Base-by-base conservation (phyloP, 1,140 invertebrate genomes). In the Pachyrhynchus sulphureomaculatus region DNA sequence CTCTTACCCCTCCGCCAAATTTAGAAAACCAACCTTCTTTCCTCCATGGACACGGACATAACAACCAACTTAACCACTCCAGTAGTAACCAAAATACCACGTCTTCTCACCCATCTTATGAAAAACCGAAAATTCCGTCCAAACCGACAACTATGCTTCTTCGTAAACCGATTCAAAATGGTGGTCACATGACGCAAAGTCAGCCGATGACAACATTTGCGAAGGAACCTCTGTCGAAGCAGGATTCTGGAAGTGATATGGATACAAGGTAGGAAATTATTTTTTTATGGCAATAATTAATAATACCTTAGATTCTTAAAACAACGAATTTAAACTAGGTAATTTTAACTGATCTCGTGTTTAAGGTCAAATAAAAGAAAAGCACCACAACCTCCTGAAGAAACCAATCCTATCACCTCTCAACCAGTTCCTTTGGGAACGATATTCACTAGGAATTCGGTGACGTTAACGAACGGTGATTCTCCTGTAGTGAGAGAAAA, bases 401-500 rank as follows among this genome's bases (percentile, higher is more conserved):
- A 85, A 34, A 65, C 69, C 8, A 71, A n/a, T 12, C 20, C 37
- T 13, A 26, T 39, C n/a, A 33, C 82, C 10, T 82, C 82, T 17
- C 20, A 53, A 17, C 41, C 24, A 20, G n/a, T n/a, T n/a, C n/a
- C n/a, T n/a, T n/a, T n/a, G n/a, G 15, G 12, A 12, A n/a, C 54
- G 23, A 18, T 59, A 26, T 67, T 55, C 34, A 39, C 56, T 9
- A 58, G 65, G 26, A 62, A 62, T 13, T 60, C 60, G 5, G 17
- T 12, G 3, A 24, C 20, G n/a, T 15, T 56, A 23, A 67, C 80
- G 13, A 86, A 84, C 67, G 83, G 83, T 0, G 84, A 86, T 65
- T 84, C 84, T 1, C 87, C 87, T 0, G 86, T 88, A 1, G 85
- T 88, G 2, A 79, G 86, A 4, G 88, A 89, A 67, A 87, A 88